These are phyloP conservation scores for Electrona antarctica DNA, from an alignment of 2,113 vertebrate genomes.

Conservation along the genomic window DNA sequence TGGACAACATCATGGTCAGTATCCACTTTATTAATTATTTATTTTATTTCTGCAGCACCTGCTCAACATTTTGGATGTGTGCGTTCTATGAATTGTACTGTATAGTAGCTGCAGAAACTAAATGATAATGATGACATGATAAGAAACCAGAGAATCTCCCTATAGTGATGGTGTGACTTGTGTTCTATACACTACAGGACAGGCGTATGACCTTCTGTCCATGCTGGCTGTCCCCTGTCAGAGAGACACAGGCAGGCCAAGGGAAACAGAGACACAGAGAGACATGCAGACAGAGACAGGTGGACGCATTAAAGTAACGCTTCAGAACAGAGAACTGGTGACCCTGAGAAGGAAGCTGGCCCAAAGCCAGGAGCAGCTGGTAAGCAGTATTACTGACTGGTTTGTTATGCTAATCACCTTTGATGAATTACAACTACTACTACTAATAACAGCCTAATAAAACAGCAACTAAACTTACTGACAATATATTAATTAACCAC, in stretches of 20 bases:
- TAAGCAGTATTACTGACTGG: not conserved
- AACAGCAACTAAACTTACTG: no score
- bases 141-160: no score
- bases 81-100: not conserved
- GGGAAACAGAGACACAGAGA: not conserved
- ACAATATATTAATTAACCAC: no score
- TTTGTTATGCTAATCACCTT: no score
- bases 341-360: conserved; percentile 22
- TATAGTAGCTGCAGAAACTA: not conserved
- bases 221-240: conserved; percentile 37
- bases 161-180: not conserved
- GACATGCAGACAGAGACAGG: not conserved
- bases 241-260: not conserved
- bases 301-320: not conserved
- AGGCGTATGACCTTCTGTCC: conserved; percentile 74
- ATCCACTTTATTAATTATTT: no score
- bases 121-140: no score
- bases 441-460: no score
- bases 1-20: no score
- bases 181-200: conserved; percentile 43
- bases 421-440: no score
- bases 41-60: no score
- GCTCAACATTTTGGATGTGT: no score
- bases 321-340: conserved; percentile 19
- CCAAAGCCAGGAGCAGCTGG: conserved; percentile 34